Base-by-base conservation (phyloP, 64 coral and sea anemone genomes). In the Orbicella faveolata region DNA sequence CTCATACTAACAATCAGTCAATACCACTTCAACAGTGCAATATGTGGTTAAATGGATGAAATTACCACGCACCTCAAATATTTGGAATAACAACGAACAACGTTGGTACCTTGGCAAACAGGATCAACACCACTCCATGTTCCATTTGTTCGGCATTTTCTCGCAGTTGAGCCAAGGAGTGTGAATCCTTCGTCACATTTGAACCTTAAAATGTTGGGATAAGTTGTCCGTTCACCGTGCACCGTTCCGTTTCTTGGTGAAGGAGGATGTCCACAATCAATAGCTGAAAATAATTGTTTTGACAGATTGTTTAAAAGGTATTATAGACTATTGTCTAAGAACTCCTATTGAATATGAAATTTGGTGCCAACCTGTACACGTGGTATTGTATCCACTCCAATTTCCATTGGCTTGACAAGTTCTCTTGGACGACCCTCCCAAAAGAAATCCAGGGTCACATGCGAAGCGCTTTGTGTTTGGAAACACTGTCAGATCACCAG, bases 381-480 rank as follows among this genome's bases (percentile, higher is more conserved):
- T 48, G 21, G 93, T n/a, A 20, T 53, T 59, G 16, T 23, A 4
- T 20, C 93, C 93, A 87, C 73, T 64, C 93, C 93, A 94, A 8
- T 30, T 70, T 26, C 93, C 88, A 34, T 90, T 55, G 9, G 89
- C 19, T 53, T 67, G 61, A 80, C 93, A 91, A 2, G 25, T 80
- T 33, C 89, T 76, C 57, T 57, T 3, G 39, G 70, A 18, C 1
- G 72, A 68, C 0, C 89, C 93, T 62, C 59, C 12, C 57, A 95
- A 26, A 63, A 88, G 44, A 76, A 82, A 79, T 14, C 89, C 93
- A 21, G 35, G 4, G 34, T 91, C 62, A 83, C 93, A 95, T 9
- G 36, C 34, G n/a, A 94, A 87, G 5, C 4, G 3, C 55, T 23
- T 16, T 16, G 1, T 61, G 65, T 70, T 94, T 21, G 68, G 89